phyloP scores from a whole-genome alignment of 2,888 invertebrate genomes.

The Steinernema scapterisci region DNA sequence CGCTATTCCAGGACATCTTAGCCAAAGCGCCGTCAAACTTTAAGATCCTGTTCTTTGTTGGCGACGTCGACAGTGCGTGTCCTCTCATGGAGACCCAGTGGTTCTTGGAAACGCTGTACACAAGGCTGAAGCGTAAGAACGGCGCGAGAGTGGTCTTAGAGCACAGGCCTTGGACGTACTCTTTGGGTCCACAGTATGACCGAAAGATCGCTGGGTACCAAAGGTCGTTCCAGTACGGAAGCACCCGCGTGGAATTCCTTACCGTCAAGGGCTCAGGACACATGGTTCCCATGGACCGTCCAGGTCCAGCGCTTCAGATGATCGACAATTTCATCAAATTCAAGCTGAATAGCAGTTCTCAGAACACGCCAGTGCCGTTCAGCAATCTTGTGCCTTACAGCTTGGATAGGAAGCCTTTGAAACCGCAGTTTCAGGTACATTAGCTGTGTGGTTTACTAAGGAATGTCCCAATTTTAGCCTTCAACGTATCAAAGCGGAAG shows the following conservation, averaged over 20 bases:
- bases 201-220: neutral
- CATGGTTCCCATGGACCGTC: constrained; percentile 81
- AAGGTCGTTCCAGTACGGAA: neutral
- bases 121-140: neutral
- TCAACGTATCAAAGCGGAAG: neutral
- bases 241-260: neutral
- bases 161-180: neutral
- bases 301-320: constrained; percentile 75
- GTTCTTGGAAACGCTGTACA: constrained; percentile 37
- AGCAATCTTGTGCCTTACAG: neutral
- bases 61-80: constrained; percentile 69
- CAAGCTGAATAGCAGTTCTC: neutral
- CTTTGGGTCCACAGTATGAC: neutral
- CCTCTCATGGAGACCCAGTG: constrained; percentile 35
- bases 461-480: neutral
- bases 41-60: constrained; percentile 68
- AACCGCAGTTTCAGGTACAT: neutral
- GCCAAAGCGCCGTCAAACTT: constrained; percentile 12
- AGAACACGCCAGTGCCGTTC: neutral
- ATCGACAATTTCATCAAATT: constrained; percentile 14
- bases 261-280: constrained; percentile 74
- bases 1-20: constrained; percentile 38
- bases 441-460: neutral
- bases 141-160: neutral
- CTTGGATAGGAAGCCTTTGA: neutral